Conservation (phyloP, 2,113 vertebrate genomes). For the Hemicordylus capensis region DNA sequence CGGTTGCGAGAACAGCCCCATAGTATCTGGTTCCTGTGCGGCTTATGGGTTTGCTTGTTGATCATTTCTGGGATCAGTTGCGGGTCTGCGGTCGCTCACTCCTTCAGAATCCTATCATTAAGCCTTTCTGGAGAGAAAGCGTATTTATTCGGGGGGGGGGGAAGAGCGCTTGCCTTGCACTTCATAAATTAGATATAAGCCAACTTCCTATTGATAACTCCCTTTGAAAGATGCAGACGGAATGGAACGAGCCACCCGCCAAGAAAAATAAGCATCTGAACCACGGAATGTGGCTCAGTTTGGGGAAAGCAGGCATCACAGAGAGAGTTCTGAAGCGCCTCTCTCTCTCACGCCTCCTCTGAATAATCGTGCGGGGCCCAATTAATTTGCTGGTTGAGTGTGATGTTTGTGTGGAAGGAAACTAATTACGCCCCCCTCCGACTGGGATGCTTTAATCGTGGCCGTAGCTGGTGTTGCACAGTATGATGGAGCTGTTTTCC, state of each 20-base stretch:
- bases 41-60: too few species aligned
- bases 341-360: conserved; percentile 33
- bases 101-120: neutral
- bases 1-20: too few species aligned
- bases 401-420: conserved; percentile 21
- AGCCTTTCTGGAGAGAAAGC: neutral
- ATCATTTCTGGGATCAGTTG: too few species aligned
- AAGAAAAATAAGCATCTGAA: conserved; percentile 40
- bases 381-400: conserved; percentile 50
- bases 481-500: neutral
- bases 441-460: conserved; percentile 8
- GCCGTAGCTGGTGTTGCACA: conserved; percentile 5
- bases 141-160: neutral
- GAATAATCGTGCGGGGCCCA: conserved; percentile 54
- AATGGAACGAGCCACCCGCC: conserved; percentile 53
- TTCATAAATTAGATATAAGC: conserved; percentile 13
- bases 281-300: conserved; percentile 59
- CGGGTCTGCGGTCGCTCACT: neutral
- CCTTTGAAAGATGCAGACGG: conserved; percentile 42
- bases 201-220: conserved; percentile 51
- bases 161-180: neutral
- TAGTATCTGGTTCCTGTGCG: too few species aligned
- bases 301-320: conserved; percentile 36
- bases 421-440: conserved; percentile 27
- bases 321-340: conserved; percentile 40